Evolutionary conservation across 2,113 vertebrate species (phyloP).

Genomic region (Chloroceryle aenea): DNA sequence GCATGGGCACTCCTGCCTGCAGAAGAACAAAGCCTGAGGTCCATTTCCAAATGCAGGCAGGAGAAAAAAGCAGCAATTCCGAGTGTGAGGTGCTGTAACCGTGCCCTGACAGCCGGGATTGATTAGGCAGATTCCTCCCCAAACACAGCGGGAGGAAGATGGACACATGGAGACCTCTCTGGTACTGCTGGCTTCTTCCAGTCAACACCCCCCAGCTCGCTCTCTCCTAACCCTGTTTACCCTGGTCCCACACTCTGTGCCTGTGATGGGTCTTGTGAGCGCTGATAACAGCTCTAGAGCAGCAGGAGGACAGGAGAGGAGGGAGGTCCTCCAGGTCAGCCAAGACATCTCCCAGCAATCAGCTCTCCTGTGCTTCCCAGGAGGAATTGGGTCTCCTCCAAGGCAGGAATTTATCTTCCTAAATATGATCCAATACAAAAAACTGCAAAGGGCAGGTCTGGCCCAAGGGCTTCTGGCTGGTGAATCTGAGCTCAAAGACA

Average conservation of each 20-base stretch:
- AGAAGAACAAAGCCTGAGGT: not conserved
- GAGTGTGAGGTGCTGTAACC: not conserved
- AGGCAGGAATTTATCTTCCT: not conserved
- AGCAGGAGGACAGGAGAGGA: not conserved
- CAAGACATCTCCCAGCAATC: not conserved
- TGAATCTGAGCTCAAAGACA: not conserved
- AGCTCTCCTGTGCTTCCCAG: not conserved
- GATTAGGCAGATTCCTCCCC: not conserved
- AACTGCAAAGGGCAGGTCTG: not conserved
- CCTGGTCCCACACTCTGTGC: not conserved
- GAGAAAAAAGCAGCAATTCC: not conserved
- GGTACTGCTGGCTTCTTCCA: not conserved
- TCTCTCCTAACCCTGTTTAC: not conserved
- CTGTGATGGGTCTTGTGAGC: not conserved
- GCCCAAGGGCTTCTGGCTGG: not conserved
- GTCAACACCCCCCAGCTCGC: not conserved
- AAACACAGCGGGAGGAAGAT: not conserved
- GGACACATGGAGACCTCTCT: not conserved
- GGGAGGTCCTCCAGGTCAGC: not conserved
- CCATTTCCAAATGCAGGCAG: not conserved
- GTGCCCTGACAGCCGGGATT: not conserved
- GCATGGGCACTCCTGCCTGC: rapidly evolving
- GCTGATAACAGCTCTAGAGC: not conserved
- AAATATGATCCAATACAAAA: not conserved
- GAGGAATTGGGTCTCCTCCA: not conserved